phyloP scores from a whole-genome alignment of 2,113 vertebrate species.

The Hirundichthys speculiger region DNA sequence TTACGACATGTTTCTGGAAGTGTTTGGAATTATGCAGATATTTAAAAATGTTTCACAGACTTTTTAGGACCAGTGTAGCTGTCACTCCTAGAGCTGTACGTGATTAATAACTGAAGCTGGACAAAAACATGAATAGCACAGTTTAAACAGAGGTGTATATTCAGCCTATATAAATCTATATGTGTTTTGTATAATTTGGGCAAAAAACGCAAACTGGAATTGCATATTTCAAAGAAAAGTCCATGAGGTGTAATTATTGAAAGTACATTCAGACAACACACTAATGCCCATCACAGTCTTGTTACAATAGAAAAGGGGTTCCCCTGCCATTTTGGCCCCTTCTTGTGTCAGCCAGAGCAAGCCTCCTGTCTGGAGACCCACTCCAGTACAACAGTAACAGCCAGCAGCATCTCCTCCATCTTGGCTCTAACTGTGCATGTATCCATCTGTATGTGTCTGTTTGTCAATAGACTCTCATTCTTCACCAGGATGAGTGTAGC shows the following conservation, averaged over 20 bases:
- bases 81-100: too few species aligned
- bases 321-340: slow-evolving; percentile 59
- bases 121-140: not conserved
- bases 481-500: slow-evolving; percentile 40
- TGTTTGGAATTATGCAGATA: too few species aligned
- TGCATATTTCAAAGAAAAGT: slow-evolving; percentile 19
- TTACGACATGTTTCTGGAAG: too few species aligned
- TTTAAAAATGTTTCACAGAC: too few species aligned
- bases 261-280: slow-evolving; percentile 56
- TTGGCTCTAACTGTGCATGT: slow-evolving; percentile 53
- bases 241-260: slow-evolving; percentile 52
- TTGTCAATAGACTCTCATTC: slow-evolving; percentile 61
- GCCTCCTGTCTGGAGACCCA: slow-evolving; percentile 30
- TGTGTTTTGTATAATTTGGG: too few species aligned
- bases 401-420: slow-evolving; percentile 55
- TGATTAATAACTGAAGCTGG: too few species aligned
- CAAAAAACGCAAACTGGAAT: too few species aligned
- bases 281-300: slow-evolving; percentile 37
- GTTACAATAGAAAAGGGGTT: slow-evolving; percentile 48
- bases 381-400: slow-evolving; percentile 29
- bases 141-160: not conserved
- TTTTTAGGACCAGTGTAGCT: too few species aligned
- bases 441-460: slow-evolving; percentile 51
- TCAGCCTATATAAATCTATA: not conserved
- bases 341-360: slow-evolving; percentile 37